Conservation (phyloP, 2,797 vertebrate genomes). For the Rhynchonycteris naso region DNA sequence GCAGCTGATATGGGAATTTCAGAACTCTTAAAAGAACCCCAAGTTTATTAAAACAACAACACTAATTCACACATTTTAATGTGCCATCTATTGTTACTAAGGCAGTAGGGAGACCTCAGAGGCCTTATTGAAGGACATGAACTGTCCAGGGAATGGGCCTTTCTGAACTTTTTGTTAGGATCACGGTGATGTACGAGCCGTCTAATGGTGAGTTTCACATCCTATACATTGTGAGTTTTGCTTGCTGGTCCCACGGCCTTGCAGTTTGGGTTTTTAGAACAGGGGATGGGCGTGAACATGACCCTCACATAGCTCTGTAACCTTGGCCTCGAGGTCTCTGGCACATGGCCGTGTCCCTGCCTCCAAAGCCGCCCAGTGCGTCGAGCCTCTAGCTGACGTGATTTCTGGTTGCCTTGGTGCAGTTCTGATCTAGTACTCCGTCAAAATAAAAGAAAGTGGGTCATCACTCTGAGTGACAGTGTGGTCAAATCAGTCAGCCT, state of each 20-base stretch:
- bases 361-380: rapidly evolving
- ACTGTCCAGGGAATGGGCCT: background rate
- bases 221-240: slow-evolving; percentile 4
- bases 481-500: rapidly evolving
- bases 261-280: slow-evolving; percentile 68
- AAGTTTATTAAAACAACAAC: slow-evolving; percentile 1
- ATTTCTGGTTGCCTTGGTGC: background rate
- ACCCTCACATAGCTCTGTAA: background rate
- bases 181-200: background rate
- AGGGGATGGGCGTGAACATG: background rate
- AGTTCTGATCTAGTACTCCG: rapidly evolving
- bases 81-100: background rate
- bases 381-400: background rate
- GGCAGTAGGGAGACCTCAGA: background rate
- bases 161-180: slow-evolving; percentile 36
- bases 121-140: background rate
- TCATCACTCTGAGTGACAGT: rapidly evolving
- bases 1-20: slow-evolving; percentile 69
- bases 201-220: slow-evolving; percentile 45
- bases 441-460: background rate
- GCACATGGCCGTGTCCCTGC: background rate
- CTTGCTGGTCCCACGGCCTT: background rate
- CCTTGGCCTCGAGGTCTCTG: no score
- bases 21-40: slow-evolving; percentile 57
- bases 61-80: background rate